Evolutionary conservation across 2,888 invertebrate species (phyloP), one percentile per base, ranked within the genome.

Genomic region (Hirudinaria manillensis): DNA sequence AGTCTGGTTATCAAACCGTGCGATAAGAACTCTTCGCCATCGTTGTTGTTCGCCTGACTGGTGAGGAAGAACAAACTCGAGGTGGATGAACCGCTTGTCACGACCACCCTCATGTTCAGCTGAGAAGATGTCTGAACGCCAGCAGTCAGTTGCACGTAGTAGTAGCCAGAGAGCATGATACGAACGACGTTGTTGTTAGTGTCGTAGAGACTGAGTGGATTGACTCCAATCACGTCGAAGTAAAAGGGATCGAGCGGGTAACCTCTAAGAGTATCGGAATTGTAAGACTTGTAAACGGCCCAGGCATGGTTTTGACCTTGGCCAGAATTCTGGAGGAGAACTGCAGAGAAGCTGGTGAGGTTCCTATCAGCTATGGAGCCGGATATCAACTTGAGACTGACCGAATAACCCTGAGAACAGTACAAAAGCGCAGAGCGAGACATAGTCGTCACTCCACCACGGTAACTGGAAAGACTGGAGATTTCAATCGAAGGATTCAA

Each of bases 281-380:
- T 70, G 66, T 76, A 76, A 21, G 70, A 55, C 38, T 75, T 75
- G 56, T 75, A 72, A 2, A 72, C 38, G 27, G 29, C 71, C 77
- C 77, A 77, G 19, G 75, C 75, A 19, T 24, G 4, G n/a, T 24
- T 29, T 16, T 61, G 61, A 10, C 61, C 29, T 61, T 61, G 61
- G 13, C 24, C 61, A 2, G 61, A 61, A 2, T 38, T 29, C 29
- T 70, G 66, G 36, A 53, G 10, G 19, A 53, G 4, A 19, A 72
- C 29, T n/a, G 67, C 75, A 16, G 67, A 24, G 36, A 77, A 72
- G 24, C 56, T 32, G 6, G 71, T 77, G 13, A 66, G 36, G 27
- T 66, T 56, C 36, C 27, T 36, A 29, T 70, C 67, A 19, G 61
- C 32, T 32, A 74, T 29, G 10, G 29, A 27, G 24, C 77, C 77